Evolutionary conservation across 2,113 vertebrate genomes (phyloP), one percentile per base, ranked within the genome.

Genomic region (rat (Rattus norvegicus)): DNA sequence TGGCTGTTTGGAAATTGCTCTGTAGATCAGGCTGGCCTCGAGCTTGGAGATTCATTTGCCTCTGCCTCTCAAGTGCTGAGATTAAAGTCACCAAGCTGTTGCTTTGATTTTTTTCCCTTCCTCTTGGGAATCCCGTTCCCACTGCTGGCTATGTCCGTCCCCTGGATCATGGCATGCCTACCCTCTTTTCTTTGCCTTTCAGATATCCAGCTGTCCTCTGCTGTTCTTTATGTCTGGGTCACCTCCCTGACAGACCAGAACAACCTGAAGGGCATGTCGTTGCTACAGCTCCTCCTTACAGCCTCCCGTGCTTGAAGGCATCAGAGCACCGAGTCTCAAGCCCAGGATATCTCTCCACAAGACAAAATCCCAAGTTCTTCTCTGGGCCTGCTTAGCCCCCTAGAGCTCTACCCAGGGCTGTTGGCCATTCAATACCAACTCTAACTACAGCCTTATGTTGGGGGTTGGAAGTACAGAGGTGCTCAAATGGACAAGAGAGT

Each of bases 231-330:
- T 2, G 30, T n/a, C 20, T 22, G 47, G 33, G 7, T 30, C 2
- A 36, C 63, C 61, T 65, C 39, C 52, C 26, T 0, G 0, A 49
- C 7, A 73, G 91, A 2, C 61, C 3, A 76, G n/a, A 30, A 47
- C 49, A 49, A 14, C 7, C 28, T 1, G 7, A 0, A 19, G 5
- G 19, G 36, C 54, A 1, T 83, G 36, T 2, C 9, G 20, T 6
- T 47, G 65, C 2, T 33, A 80, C 12, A 5, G 28, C 65, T 67
- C 30, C 65, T 33, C n/a, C 17, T 26, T 26, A 65, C 19, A 5
- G 19, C 4, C 9, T 43, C 24, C 26, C 20, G 0, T 0, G 0
- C 61, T 63, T 24, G 0, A 1, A 12, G 36, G 11, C n/a, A 59
- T 61, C 54, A 2, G 65, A 65, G 36, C 9, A 20, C 5, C 33